These are phyloP conservation scores for Odontomachus brunneus DNA, from an alignment of 1,140 invertebrate species.

Conservation along the genomic window DNA sequence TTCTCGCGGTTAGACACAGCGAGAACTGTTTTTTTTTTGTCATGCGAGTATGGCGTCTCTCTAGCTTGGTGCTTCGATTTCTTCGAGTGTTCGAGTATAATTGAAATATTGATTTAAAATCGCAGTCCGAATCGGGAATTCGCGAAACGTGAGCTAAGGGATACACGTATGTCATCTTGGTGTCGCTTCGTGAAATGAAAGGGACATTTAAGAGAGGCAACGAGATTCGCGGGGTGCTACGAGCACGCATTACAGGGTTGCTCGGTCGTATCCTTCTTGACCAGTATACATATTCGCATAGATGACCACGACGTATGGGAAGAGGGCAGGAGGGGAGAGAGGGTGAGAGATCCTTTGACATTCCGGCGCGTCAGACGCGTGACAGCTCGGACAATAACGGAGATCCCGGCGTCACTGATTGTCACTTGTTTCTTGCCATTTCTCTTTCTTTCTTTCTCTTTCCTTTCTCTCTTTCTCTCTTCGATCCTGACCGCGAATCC, in stretches of 20 bases:
- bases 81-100: not conserved
- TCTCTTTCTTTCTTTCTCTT: constrained; percentile 57
- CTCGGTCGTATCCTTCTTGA: constrained; percentile 57
- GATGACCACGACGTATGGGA: constrained; percentile 66
- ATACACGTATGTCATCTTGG: not conserved
- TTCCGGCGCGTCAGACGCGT: constrained; percentile 69
- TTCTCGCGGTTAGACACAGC: not conserved
- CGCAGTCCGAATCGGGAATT: not conserved
- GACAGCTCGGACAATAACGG: constrained; percentile 79
- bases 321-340: no score
- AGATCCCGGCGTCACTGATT: constrained; percentile 80
- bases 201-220: not conserved
- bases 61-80: not conserved
- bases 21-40: not conserved
- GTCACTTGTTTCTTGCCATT: constrained; percentile 83
- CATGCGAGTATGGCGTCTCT: no score
- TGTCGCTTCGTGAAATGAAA: not conserved
- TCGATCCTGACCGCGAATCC: constrained; percentile 40
- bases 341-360: constrained; percentile 67
- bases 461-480: no score
- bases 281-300: constrained; percentile 72
- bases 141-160: not conserved
- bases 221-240: constrained; percentile 40
- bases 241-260: constrained; percentile 18
- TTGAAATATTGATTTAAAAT: not conserved